These are phyloP conservation scores for Lethenteron reissneri DNA, from an alignment of 2,113 vertebrate species.

Conservation along the genomic window DNA sequence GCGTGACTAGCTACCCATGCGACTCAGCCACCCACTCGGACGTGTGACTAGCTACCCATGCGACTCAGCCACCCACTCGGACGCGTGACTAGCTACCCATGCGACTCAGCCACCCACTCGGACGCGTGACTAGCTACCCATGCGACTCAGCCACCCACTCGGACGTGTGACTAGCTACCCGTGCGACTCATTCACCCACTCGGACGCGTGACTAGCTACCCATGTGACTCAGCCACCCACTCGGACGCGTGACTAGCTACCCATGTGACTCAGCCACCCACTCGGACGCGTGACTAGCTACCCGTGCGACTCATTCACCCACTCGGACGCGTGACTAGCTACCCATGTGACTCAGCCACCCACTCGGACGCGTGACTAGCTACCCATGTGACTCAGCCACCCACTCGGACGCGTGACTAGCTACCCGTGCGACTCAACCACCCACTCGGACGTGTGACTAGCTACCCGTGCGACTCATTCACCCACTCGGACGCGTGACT, in stretches of 20 bases:
- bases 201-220: background rate
- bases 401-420: background rate
- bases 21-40: background rate
- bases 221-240: background rate
- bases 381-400: background rate
- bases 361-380: background rate
- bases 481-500: background rate
- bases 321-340: background rate
- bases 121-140: background rate
- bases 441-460: background rate
- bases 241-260: background rate
- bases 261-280: background rate
- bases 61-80: background rate
- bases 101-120: background rate
- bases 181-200: background rate
- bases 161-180: background rate
- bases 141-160: background rate
- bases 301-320: background rate
- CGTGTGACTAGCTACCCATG: background rate
- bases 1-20: background rate
- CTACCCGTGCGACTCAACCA: background rate
- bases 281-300: background rate
- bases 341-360: background rate
- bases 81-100: background rate
- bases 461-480: background rate